Base-by-base conservation (phyloP, 2,888 invertebrate species). In the Bombylius major region DNA sequence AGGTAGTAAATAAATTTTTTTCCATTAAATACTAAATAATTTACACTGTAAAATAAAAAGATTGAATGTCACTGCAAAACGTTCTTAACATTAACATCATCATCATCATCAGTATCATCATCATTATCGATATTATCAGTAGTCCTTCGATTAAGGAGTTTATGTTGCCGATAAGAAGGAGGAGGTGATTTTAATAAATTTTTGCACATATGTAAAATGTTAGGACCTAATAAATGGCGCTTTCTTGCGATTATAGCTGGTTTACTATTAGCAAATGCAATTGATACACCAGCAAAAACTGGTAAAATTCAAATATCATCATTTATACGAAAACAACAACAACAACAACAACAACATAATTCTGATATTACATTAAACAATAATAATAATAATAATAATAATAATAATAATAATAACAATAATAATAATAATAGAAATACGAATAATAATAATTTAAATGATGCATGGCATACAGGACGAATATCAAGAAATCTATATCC, bases 401-500 rank as follows among this genome's bases (percentile, higher is more conserved):
- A 39, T 9, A 39, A 39, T 39, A 39, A 39, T 9, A 39, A 39
- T 39, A 8, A 8, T 8, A 33, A 49, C 46, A 12, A 46, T 12
- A 45, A 34, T 7, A 23, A 31, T 31, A 5, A 14, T 33, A 14
- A 23, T 8, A 6, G 9, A 8, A 39, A 39, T 39, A 39, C 9
- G 9, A 8, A 23, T 5, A 5, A 23, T 47, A 39, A 39, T 9
- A 39, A 39, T 39, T 39, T 39, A 39, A 39, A 39, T 1, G 58
- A 53, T 1, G 11, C 60, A 14, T 53, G 61, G 5, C 59, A 60
- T 13, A 55, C 47, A 23, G 63, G 62, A 23, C 64, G 67, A 32
- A 63, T 65, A 4, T 72, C 72, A 1, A 66, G 72, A 5, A 75
- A 75, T 61, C 65, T 75, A n/a, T 73, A 70, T 57, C 70, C 72